These are phyloP conservation scores for Nansenia antarctica DNA, from an alignment of 2,113 vertebrate genomes.

Conservation along the genomic window DNA sequence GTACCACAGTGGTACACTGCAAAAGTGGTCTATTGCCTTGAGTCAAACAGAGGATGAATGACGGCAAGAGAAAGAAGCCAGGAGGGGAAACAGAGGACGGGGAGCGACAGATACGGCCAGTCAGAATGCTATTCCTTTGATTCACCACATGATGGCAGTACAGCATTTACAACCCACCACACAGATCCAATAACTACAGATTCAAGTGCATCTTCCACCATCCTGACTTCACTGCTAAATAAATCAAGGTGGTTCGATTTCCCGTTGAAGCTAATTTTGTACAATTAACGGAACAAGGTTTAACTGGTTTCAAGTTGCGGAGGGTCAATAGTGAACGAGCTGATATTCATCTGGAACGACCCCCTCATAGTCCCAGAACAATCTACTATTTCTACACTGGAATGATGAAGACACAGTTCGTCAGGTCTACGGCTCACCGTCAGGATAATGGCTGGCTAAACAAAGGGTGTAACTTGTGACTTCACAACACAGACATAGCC, in stretches of 20 bases:
- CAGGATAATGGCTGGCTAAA: too few relatives aligned
- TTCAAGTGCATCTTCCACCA: not conserved
- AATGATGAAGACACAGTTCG: too few relatives aligned
- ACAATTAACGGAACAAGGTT: constrained; percentile 41
- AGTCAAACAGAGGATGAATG: too few relatives aligned
- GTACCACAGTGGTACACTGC: too few relatives aligned
- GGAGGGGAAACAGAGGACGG: not conserved
- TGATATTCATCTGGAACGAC: too few relatives aligned
- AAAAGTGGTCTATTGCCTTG: too few relatives aligned
- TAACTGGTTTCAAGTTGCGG: not conserved
- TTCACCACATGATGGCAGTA: constrained; percentile 60
- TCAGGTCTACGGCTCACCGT: too few relatives aligned
- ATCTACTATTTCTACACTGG: too few relatives aligned
- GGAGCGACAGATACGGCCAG: not conserved
- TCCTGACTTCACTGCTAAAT: not conserved
- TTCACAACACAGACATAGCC: too few relatives aligned
- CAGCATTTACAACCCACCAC: not conserved
- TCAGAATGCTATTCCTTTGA: not conserved
- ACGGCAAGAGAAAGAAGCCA: not conserved
- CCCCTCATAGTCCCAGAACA: too few relatives aligned
- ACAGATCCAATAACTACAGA: not conserved
- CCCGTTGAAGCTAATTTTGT: constrained; percentile 20
- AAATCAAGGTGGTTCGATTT: constrained; percentile 48
- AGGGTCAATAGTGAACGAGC: constrained; percentile 34
- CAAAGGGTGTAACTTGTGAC: too few relatives aligned